A percentile compares a stretch with the other conserved stretches of the same genome.
Conservation (phyloP, 2,797 vertebrate species). For the Ambastaia sidthimunki region DNA sequence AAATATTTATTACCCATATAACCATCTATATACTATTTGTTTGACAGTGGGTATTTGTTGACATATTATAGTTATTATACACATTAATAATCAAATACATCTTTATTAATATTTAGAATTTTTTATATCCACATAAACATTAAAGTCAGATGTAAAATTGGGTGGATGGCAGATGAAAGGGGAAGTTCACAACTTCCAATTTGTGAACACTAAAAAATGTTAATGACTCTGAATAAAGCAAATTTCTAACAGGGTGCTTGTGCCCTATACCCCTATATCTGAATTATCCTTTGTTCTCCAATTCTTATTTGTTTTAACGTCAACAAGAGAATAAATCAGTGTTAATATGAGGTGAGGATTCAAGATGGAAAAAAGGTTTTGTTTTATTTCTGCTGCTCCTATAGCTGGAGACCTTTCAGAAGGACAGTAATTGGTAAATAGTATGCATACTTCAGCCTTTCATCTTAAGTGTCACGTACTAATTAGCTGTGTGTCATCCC, state of each 20-base stretch:
- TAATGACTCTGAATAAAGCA: neutral
- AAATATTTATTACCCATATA: neutral
- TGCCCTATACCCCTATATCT: neutral
- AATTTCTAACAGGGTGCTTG: neutral
- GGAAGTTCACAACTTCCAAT: neutral
- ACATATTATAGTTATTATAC: too few species aligned
- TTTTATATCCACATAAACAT: neutral
- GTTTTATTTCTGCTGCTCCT: slow-evolving; percentile 38
- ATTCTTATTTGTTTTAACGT: slow-evolving; percentile 25
- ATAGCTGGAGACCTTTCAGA: slow-evolving; percentile 22
- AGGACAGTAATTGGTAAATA: slow-evolving; percentile 42
- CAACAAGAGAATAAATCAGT: slow-evolving; percentile 41
- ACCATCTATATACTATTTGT: too few species aligned
- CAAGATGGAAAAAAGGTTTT: slow-evolving; percentile 32
- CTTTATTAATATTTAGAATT: neutral
- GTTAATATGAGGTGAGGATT: slow-evolving; percentile 25
- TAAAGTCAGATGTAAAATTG: neutral
- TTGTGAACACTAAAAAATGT: slow-evolving; percentile 24
- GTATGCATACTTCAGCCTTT: slow-evolving; percentile 37
- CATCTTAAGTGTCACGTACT: slow-evolving; percentile 58
- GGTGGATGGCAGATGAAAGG: neutral
- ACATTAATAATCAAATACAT: neutral
- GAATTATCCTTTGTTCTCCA: too few species aligned
- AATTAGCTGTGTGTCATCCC: slow-evolving; percentile 63
- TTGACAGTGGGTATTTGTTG: too few species aligned